These are phyloP conservation scores for Ptycholaimellus sp. DNA, from an alignment of 2,888 invertebrate species.

Conservation along the genomic window DNA sequence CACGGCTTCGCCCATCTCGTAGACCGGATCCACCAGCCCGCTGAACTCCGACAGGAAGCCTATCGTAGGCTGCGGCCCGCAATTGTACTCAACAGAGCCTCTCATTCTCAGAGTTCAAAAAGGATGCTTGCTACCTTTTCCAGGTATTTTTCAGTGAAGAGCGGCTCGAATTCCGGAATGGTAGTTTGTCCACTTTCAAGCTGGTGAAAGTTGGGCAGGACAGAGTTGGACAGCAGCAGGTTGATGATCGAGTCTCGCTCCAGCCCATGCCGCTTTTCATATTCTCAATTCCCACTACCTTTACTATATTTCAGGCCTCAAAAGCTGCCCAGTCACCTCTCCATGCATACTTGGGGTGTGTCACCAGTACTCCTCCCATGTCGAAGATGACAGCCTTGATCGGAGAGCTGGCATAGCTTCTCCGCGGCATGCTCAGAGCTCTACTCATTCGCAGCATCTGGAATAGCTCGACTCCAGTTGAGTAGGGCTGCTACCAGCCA, in stretches of 20 bases:
- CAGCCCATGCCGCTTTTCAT: constrained; percentile 20
- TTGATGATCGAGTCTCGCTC: constrained; percentile 20
- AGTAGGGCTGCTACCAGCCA: too few species aligned
- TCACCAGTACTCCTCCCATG: constrained; percentile 31
- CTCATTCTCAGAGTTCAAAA: too few species aligned
- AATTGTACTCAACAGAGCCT: too few species aligned
- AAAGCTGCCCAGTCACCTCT: constrained; percentile 8
- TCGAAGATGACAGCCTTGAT: constrained; percentile 30
- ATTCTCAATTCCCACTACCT: constrained; percentile 9
- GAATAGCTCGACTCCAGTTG: too few species aligned
- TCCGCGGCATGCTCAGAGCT: too few species aligned
- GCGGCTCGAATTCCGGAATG: constrained; percentile 24
- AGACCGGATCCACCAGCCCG: constrained; percentile 1
- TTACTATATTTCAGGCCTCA: not conserved
- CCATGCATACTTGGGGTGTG: constrained; percentile 26
- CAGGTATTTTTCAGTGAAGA: constrained; percentile 26
- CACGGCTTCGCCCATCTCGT: constrained; percentile 8
- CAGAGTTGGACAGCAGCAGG: constrained; percentile 16
- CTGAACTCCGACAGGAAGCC: constrained; percentile 4
- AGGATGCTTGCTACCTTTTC: constrained; percentile 18
- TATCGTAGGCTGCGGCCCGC: too few species aligned
- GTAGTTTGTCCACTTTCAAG: constrained; percentile 27
- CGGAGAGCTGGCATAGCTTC: too few species aligned
- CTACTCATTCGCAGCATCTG: too few species aligned
- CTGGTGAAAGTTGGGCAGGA: constrained; percentile 10